Evolutionary conservation across 2,797 vertebrate species (phyloP).

Genomic region (Ptychadena robeensis): DNA sequence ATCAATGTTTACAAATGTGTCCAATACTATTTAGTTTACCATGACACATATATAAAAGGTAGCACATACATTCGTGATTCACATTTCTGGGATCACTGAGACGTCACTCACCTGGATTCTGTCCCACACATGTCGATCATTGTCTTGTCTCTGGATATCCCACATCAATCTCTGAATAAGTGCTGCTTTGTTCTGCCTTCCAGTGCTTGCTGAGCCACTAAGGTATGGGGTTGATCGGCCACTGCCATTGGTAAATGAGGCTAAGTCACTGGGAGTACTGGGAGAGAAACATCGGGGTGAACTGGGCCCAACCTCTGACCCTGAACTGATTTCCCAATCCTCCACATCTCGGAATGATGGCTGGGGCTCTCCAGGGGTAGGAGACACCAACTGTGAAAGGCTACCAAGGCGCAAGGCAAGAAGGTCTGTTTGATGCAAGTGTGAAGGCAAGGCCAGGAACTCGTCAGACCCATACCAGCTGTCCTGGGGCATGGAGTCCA

Average conservation of each 20-base stretch:
- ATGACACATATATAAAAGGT: no score
- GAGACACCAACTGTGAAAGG: conserved; percentile 81
- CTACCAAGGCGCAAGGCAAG: conserved; percentile 89
- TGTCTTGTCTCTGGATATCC: conserved; percentile 88
- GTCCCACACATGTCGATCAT: conserved; percentile 87
- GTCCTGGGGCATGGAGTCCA: conserved; percentile 54
- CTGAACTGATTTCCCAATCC: conserved; percentile 92
- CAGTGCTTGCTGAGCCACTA: conserved; percentile 50
- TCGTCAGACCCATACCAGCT: conserved; percentile 96
- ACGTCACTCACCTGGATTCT: conserved; percentile 88
- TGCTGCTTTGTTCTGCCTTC: conserved; percentile 63
- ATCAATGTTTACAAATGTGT: no score
- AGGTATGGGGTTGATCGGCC: conserved; percentile 34
- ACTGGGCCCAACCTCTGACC: conserved; percentile 82
- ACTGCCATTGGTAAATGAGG: conserved; percentile 87
- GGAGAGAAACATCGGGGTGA: conserved; percentile 79
- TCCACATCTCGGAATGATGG: conserved; percentile 84
- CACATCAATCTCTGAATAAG: conserved; percentile 87
- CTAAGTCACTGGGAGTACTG: conserved; percentile 88
- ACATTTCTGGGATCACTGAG: neutral
- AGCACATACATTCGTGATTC: neutral
- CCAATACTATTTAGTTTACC: no score
- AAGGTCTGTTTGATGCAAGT: conserved; percentile 91
- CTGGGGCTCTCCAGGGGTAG: conserved; percentile 69
- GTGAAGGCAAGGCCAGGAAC: conserved; percentile 92